Conservation (phyloP, 2,888 invertebrate genomes). For the Argyresthia albistria region DNA sequence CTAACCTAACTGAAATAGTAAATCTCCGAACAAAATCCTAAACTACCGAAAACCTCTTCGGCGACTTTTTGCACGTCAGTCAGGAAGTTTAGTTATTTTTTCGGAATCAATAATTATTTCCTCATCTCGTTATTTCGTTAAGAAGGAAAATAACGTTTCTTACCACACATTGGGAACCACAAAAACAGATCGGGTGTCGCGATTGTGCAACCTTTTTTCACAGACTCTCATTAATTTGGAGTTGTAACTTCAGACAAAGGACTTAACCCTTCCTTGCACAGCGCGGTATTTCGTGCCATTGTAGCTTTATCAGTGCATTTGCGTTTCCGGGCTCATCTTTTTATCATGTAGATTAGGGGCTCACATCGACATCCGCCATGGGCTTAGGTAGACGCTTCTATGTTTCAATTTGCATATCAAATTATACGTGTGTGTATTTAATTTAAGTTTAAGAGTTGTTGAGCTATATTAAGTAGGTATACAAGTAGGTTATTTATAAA, state of each 20-base stretch:
- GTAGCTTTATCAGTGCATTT: slow-evolving; percentile 55
- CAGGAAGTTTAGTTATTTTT: no score
- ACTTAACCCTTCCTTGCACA: slow-evolving; percentile 46
- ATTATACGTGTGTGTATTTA: no score
- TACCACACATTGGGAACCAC: slow-evolving; percentile 37
- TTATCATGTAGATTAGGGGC: slow-evolving; percentile 66
- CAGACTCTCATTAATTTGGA: slow-evolving; percentile 67
- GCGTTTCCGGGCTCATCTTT: slow-evolving; percentile 57
- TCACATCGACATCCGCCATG: slow-evolving; percentile 32
- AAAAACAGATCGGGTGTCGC: slow-evolving; percentile 50
- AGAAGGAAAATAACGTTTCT: no score
- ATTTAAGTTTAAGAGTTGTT: no score
- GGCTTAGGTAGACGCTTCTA: slow-evolving; percentile 33
- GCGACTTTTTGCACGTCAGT: no score
- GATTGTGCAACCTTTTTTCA: slow-evolving; percentile 66
- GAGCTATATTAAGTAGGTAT: neutral
- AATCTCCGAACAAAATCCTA: no score
- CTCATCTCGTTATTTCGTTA: no score
- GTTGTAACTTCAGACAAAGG: slow-evolving; percentile 56
- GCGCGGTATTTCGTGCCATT: slow-evolving; percentile 41
- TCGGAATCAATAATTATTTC: no score
- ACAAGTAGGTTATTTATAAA: neutral
- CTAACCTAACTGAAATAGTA: no score
- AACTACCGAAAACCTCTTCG: no score
- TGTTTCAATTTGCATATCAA: no score